Evolutionary conservation across 2,888 invertebrate genomes (phyloP).

Genomic region (Drosophila percnosoma): DNA sequence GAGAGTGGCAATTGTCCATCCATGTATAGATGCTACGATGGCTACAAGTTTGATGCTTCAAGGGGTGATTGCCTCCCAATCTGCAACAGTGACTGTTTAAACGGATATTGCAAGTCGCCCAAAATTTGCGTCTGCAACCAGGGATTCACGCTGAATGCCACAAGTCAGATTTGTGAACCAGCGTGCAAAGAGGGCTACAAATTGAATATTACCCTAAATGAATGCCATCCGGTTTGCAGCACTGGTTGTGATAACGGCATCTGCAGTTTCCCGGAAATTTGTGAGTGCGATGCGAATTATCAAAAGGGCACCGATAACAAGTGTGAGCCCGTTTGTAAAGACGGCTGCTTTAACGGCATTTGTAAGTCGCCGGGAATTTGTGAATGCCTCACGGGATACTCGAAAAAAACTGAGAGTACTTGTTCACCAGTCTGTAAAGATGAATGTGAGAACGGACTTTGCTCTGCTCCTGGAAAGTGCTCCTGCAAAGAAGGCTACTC

Average conservation of each 20-base stretch:
- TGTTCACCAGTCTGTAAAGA: background rate
- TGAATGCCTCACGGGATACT: conserved; percentile 87
- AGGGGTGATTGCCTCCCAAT: conserved; percentile 73
- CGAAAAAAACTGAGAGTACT: background rate
- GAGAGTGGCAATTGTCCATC: conserved; percentile 74
- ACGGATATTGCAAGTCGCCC: conserved; percentile 85
- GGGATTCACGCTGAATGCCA: conserved; percentile 84
- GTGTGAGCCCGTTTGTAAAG: conserved; percentile 59
- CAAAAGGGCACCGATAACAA: conserved; percentile 32
- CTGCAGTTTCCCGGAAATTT: conserved; percentile 51
- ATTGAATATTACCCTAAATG: conserved; percentile 21
- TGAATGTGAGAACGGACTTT: background rate
- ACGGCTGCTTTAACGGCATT: conserved; percentile 80
- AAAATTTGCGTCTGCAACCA: conserved; percentile 87
- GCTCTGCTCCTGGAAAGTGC: background rate
- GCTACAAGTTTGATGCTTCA: conserved; percentile 33
- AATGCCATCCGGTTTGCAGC: conserved; percentile 53
- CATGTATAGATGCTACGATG: conserved; percentile 71
- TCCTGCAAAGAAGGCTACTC: background rate
- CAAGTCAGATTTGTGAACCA: conserved; percentile 77
- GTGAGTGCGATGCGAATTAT: conserved; percentile 46
- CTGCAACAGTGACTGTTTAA: conserved; percentile 75
- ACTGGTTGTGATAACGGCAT: conserved; percentile 59
- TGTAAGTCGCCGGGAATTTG: conserved; percentile 90
- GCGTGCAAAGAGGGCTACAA: conserved; percentile 46